Evolutionary conservation across 1,140 invertebrate species (phyloP), one percentile per base, ranked within the genome.

Genomic region (Gonatopus flavifemur): DNA sequence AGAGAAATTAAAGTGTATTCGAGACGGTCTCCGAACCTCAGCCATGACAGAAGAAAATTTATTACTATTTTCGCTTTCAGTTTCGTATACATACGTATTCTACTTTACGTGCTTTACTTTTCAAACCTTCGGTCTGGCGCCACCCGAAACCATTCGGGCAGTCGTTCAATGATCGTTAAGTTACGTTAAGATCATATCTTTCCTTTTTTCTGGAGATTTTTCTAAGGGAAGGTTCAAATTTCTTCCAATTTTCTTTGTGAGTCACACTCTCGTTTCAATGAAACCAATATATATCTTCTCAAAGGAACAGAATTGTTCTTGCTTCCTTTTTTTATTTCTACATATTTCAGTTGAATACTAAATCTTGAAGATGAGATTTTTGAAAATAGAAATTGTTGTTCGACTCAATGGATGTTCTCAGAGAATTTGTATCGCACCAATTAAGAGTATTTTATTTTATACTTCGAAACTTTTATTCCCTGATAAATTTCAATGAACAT

Each of bases 81-180:
- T 37, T 16, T 49, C 39, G 30, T 31, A 50, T 60, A n/a, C n/a
- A n/a, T n/a, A n/a, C n/a, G n/a, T n/a, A n/a, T n/a, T n/a, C n/a
- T 60, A 40, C 41, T 45, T 9, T 20, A 19, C 8, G 16, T 36
- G 28, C 35, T 35, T 35, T 41, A 31, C 28, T 5, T 8, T 31
- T 20, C 37, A n/a, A 30, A 13, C 19, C 52, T 35, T 25, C 31
- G 49, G 46, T 36, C 40, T 68, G 71, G 71, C 72, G 71, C 71
- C 73, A 72, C 56, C 66, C 50, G 51, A 49, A 58, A 57, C 58
- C 59, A 44, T 51, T 51, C 38, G 55, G 49, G n/a, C 44, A 61
- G 62, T 73, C 73, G 72, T 74, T 74, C 74, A 77, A 69, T 66
- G 67, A 69, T 70, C 67, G 70, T 72, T 74, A 70, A 47, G 53